A percentile compares a stretch with the other conserved stretches of the same genome.
phyloP scores from a whole-genome alignment of 2,113 vertebrate species.

The Seriola quinqueradiata region DNA sequence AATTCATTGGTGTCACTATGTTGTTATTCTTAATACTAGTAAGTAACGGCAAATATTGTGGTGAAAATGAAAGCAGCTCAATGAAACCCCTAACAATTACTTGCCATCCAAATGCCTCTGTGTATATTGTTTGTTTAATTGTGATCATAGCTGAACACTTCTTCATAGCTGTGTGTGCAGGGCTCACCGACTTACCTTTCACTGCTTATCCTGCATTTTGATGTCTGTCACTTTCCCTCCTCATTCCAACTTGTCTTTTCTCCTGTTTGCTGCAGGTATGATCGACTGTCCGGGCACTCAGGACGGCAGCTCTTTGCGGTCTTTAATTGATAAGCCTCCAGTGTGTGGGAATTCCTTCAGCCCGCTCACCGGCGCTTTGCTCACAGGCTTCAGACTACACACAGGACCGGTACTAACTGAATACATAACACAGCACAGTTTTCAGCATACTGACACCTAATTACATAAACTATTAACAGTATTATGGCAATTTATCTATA shows the following conservation, averaged over 20 bases:
- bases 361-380: constrained; percentile 93
- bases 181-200: too few species aligned
- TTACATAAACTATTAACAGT: not conserved
- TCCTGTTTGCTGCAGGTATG: constrained; percentile 85
- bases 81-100: not conserved
- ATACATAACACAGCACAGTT: constrained; percentile 1
- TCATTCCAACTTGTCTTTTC: not conserved
- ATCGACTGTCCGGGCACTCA: constrained; percentile 95
- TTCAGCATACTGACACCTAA: not conserved
- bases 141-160: not conserved
- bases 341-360: constrained; percentile 96
- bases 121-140: not conserved
- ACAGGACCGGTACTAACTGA: constrained; percentile 90
- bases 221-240: not conserved
- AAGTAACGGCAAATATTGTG: not conserved
- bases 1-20: too few species aligned
- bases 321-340: constrained; percentile 96
- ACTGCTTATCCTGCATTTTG: not conserved
- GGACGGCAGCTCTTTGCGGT: constrained; percentile 95
- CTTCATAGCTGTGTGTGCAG: too few species aligned
- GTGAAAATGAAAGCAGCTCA: not conserved
- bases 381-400: constrained; percentile 96
- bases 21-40: too few species aligned
- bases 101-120: not conserved
- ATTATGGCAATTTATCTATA: not conserved